Evolutionary conservation across 2,888 invertebrate species (phyloP).

Genomic region (Drosophila mimetica): DNA sequence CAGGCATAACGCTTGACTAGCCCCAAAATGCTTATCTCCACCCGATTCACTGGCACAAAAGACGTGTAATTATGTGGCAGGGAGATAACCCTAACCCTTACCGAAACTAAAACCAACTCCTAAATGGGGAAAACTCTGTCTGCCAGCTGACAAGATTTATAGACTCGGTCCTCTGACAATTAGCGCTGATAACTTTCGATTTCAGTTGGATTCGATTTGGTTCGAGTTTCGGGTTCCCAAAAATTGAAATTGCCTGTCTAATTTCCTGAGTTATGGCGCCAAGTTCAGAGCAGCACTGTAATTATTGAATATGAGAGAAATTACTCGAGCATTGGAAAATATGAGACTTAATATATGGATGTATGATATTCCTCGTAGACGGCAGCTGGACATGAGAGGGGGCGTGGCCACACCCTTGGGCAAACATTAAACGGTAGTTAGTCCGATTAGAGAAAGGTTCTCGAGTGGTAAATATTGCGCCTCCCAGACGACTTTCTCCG

Average conservation of each 20-base stretch:
- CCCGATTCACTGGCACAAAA: conserved; percentile 34
- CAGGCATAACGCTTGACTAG: conserved; percentile 80
- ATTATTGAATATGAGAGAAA: conserved; percentile 68
- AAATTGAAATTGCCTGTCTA: conserved; percentile 67
- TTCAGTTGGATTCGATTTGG: conserved; percentile 18
- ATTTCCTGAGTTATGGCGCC: conserved; percentile 68
- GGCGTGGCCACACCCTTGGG: conserved; percentile 51
- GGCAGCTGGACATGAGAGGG: conserved; percentile 4
- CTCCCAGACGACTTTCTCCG: conserved; percentile 41
- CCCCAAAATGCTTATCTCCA: conserved; percentile 64
- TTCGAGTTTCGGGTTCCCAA: conserved; percentile 19
- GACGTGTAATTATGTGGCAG: conserved; percentile 60
- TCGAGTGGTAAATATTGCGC: conserved; percentile 61
- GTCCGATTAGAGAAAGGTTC: conserved; percentile 57
- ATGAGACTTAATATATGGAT: conserved; percentile 9
- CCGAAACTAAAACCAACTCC: conserved; percentile 19
- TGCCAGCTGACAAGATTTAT: conserved; percentile 62
- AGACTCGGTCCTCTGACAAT: conserved; percentile 63
- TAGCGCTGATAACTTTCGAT: conserved; percentile 69
- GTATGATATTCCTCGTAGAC: conserved; percentile 1
- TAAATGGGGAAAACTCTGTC: conserved; percentile 27
- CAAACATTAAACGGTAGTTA: conserved; percentile 79
- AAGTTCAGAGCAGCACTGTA: conserved; percentile 61
- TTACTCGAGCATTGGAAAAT: conserved; percentile 43
- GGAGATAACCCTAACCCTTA: conserved; percentile 60